Conservation (phyloP, 2,113 vertebrate species). For the Axis porcinus region DNA sequence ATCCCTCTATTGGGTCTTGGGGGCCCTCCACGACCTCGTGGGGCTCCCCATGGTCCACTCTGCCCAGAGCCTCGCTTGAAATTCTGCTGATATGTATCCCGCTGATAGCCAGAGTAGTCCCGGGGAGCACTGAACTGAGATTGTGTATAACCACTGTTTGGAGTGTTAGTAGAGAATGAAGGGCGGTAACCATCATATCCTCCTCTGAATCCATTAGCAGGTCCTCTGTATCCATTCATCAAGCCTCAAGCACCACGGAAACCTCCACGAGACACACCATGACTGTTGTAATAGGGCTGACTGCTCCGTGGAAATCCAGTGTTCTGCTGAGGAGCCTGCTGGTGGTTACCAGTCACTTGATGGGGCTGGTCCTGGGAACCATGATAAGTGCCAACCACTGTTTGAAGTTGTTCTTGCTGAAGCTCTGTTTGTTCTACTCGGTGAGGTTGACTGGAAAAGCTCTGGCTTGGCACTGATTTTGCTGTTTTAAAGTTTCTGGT, state of each 20-base stretch:
- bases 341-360: conserved; percentile 88
- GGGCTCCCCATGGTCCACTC: conserved; percentile 92
- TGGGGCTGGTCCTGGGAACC: conserved; percentile 90
- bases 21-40: conserved; percentile 91
- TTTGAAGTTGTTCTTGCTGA: conserved; percentile 94
- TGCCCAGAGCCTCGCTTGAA: conserved; percentile 97
- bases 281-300: conserved; percentile 94
- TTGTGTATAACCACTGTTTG: conserved; percentile 93
- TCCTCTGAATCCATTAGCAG: conserved; percentile 96
- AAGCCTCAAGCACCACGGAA: conserved; percentile 90
- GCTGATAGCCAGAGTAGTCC: conserved; percentile 95
- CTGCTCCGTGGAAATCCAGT: conserved; percentile 89
- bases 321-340: conserved; percentile 89
- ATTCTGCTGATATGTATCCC: conserved; percentile 97
- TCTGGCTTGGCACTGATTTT: conserved; percentile 92
- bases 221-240: conserved; percentile 95
- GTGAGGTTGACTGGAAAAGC: conserved; percentile 90
- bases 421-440: conserved; percentile 92
- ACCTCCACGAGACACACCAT: conserved; percentile 90
- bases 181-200: conserved; percentile 95
- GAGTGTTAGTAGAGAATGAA: conserved; percentile 95
- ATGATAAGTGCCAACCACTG: conserved; percentile 94
- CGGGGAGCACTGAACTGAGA: conserved; percentile 92
- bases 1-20: conserved; percentile 88
- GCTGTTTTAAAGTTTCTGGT: conserved; percentile 91